A percentile compares a stretch with the other conserved stretches of the same genome.
Conservation (phyloP, 2,888 invertebrate genomes). For the Lagria hirta region DNA sequence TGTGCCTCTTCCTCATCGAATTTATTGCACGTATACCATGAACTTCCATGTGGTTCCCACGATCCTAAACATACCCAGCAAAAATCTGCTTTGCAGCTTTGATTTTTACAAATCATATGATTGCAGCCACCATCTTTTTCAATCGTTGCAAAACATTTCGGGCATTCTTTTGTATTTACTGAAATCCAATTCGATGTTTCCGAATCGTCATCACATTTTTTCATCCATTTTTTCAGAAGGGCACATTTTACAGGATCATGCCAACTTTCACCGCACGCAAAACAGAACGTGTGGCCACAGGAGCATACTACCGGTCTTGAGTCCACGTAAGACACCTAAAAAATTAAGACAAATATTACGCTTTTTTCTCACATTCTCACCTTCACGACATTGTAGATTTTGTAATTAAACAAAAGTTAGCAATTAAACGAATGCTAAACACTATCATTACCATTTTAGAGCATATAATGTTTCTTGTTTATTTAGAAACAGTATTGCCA, state of each 20-base stretch:
- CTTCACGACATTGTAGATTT: too few species aligned
- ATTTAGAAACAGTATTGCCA: too few species aligned
- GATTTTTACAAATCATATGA: constrained; percentile 99
- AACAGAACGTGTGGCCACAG: constrained; percentile 95
- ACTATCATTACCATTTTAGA: too few species aligned
- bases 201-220: constrained; percentile 98
- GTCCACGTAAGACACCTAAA: constrained; percentile 68
- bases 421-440: too few species aligned
- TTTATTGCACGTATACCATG: constrained; percentile 64
- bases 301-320: constrained; percentile 89
- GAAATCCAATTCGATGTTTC: constrained; percentile 99
- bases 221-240: constrained; percentile 93
- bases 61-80: constrained; percentile 99
- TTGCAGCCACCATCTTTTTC: constrained; percentile 99
- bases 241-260: constrained; percentile 97
- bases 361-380: constrained; percentile 1
- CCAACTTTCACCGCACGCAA: constrained; percentile 96
- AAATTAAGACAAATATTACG: constrained; percentile 9
- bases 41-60: constrained; percentile 98
- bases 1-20: constrained; percentile 96
- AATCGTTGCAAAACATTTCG: constrained; percentile 95
- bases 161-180: constrained; percentile 99
- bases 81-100: constrained; percentile 97
- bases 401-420: too few species aligned
- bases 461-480: too few species aligned